phyloP scores from a whole-genome alignment of 2,888 invertebrate genomes.

The Cryptocephalus primarius region DNA sequence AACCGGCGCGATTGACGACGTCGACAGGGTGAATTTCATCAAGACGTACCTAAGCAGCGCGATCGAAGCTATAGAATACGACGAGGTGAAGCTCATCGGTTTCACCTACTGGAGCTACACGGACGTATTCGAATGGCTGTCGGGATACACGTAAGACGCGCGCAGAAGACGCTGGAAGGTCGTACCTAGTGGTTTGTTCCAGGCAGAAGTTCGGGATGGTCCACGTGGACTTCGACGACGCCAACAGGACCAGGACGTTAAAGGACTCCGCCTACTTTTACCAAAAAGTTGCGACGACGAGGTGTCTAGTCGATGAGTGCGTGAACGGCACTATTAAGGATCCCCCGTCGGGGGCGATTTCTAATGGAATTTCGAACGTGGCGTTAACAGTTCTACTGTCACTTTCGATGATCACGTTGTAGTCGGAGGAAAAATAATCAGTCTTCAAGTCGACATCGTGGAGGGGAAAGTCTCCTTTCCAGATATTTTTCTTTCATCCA shows the following conservation, averaged over 20 bases:
- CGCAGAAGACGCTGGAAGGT: neutral
- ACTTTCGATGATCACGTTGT: too few species aligned
- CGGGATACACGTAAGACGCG: constrained; percentile 33
- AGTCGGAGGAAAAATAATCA: too few species aligned
- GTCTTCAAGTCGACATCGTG: too few species aligned
- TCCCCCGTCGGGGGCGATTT: too few species aligned
- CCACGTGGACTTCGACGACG: constrained; percentile 52
- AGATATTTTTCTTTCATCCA: too few species aligned
- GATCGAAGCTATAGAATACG: constrained; percentile 30
- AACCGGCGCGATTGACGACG: constrained; percentile 5
- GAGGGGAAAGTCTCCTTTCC: too few species aligned
- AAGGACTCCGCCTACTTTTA: constrained; percentile 51
- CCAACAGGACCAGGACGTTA: constrained; percentile 47
- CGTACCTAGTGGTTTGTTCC: constrained; percentile 21
- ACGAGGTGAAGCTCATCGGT: constrained; percentile 34
- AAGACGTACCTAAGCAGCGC: constrained; percentile 25
- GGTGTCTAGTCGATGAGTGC: constrained; percentile 14
- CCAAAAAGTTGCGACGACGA: constrained; percentile 40
- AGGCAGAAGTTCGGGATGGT: constrained; percentile 60
- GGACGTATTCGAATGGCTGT: constrained; percentile 40
- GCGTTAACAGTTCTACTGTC: too few species aligned
- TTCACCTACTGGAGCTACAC: constrained; percentile 27
- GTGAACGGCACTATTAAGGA: neutral
- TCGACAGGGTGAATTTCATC: constrained; percentile 8
- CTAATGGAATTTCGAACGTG: too few species aligned